Conservation (phyloP, 2,113 vertebrate species). For the Nibea coibor region DNA sequence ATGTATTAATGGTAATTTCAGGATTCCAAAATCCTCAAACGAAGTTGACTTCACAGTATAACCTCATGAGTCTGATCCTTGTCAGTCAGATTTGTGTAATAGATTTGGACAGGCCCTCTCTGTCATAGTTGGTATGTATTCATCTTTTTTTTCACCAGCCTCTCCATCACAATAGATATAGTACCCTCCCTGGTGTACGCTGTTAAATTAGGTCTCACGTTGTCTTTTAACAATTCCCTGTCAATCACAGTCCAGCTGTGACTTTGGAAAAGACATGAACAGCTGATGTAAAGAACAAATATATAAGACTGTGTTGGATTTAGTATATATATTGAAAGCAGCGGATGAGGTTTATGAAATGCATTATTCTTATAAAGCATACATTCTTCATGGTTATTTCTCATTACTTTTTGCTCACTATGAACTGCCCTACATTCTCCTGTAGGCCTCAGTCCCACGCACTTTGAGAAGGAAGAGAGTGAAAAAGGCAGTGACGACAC, state of each 20-base stretch:
- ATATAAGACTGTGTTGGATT: neutral
- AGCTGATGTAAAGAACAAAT: neutral
- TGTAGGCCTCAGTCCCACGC: conserved; percentile 49
- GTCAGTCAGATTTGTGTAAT: too few relatives aligned
- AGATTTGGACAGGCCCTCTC: neutral
- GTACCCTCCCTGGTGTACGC: neutral
- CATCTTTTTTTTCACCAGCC: neutral
- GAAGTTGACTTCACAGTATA: neutral
- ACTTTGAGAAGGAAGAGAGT: conserved; percentile 57
- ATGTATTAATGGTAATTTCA: neutral
- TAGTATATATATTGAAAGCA: neutral
- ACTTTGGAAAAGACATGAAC: neutral
- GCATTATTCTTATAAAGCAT: neutral
- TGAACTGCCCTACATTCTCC: neutral
- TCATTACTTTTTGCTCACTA: neutral
- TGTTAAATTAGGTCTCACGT: conserved; percentile 1
- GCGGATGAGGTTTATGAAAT: neutral
- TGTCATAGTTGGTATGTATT: neutral
- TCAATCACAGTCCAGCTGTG: neutral
- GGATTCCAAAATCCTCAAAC: neutral
- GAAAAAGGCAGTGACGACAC: conserved; percentile 45
- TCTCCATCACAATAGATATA: neutral
- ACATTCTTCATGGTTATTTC: neutral
- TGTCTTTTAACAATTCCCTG: neutral
- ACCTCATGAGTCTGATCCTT: neutral